phyloP scores from a whole-genome alignment of 2,888 invertebrate species.

The Erpobdella octoculata region DNA sequence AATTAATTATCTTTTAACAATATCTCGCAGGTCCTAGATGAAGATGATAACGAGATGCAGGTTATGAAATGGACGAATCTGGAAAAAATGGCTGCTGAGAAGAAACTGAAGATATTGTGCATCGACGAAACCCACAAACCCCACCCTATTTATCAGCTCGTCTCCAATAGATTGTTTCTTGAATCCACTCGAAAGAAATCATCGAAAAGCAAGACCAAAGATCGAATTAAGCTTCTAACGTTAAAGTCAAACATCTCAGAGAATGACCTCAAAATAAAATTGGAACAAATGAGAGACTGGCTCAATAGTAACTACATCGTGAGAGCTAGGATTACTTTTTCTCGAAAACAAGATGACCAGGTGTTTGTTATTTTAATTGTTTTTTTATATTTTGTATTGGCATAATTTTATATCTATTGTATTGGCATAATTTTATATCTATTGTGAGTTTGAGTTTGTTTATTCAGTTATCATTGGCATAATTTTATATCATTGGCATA shows the following conservation, averaged over 20 bases:
- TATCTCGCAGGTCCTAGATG: slow-evolving; percentile 19
- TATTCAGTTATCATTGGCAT: too few species aligned
- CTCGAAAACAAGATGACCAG: too few species aligned
- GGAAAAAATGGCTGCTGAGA: slow-evolving; percentile 5
- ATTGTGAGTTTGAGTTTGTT: too few species aligned
- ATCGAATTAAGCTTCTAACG: too few species aligned
- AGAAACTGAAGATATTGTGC: background rate
- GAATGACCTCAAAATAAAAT: background rate
- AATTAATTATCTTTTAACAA: background rate
- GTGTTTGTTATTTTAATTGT: too few species aligned
- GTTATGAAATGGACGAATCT: slow-evolving; percentile 15
- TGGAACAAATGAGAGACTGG: slow-evolving; percentile 6
- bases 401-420: too few species aligned
- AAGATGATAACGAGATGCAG: slow-evolving; percentile 14
- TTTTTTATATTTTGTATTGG: too few species aligned
- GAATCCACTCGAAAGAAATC: background rate
- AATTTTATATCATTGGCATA: too few species aligned
- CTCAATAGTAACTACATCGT: background rate
- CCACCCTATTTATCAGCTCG: slow-evolving; percentile 22
- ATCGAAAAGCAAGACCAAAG: background rate
- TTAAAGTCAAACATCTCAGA: background rate
- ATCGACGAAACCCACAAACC: slow-evolving; percentile 4
- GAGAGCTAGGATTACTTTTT: too few species aligned
- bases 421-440: too few species aligned
- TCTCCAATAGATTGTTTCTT: background rate